Conservation (phyloP, 2,888 invertebrate genomes). For the Cosmia pyralina region DNA sequence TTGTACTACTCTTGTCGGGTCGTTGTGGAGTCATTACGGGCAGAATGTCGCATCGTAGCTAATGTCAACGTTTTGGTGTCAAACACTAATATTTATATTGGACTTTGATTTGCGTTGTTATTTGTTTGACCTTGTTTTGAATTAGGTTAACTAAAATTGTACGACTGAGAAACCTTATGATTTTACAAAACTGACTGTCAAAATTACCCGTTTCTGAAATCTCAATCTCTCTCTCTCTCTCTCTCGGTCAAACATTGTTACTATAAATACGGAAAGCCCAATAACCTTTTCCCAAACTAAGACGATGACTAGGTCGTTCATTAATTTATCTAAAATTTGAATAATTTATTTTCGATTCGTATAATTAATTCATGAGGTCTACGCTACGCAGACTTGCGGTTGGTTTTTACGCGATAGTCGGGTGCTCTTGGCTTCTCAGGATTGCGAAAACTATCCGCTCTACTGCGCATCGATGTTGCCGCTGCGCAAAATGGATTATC, state of each 20-base stretch:
- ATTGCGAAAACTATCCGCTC: slow-evolving; percentile 84
- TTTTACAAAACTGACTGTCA: slow-evolving; percentile 1
- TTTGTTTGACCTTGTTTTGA: slow-evolving; percentile 23
- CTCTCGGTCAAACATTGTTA: neutral
- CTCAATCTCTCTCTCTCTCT: no score
- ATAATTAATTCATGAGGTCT: neutral
- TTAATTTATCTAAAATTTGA: neutral
- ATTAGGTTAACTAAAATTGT: neutral
- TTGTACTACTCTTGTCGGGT: slow-evolving; percentile 62
- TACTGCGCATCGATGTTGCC: slow-evolving; percentile 82
- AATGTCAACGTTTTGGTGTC: slow-evolving; percentile 38
- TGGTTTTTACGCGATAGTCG: slow-evolving; percentile 49
- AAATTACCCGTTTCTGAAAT: slow-evolving; percentile 5
- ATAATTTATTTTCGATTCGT: slow-evolving; percentile 3
- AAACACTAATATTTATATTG: slow-evolving; percentile 35
- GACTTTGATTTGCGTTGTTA: slow-evolving; percentile 38
- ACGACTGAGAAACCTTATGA: slow-evolving; percentile 16
- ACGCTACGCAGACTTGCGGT: slow-evolving; percentile 4
- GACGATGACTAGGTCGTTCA: neutral
- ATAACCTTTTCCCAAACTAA: neutral
- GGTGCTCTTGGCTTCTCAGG: slow-evolving; percentile 70
- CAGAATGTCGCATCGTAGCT: slow-evolving; percentile 51
- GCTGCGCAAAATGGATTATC: slow-evolving; percentile 78
- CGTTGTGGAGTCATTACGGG: slow-evolving; percentile 65
- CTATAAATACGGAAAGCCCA: neutral